Conservation (phyloP, 2,113 vertebrate genomes). For the Numenius arquata region DNA sequence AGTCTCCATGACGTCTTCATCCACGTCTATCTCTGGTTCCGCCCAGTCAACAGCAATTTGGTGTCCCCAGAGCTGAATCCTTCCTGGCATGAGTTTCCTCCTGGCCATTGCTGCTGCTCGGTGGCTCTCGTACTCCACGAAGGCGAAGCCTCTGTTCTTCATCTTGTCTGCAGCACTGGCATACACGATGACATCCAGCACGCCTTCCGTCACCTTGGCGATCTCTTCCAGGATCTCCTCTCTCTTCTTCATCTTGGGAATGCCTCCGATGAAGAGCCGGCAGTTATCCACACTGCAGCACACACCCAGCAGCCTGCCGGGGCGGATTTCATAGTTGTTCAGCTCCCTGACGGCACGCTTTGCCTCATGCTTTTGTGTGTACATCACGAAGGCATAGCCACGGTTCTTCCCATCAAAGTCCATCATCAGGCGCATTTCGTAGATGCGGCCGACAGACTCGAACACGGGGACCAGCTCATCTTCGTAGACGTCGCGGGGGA, state of each 20-base stretch:
- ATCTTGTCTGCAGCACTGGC: slow-evolving; percentile 98
- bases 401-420: slow-evolving; percentile 99
- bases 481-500: slow-evolving; percentile 95
- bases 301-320: slow-evolving; percentile 92
- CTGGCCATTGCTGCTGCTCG: slow-evolving; percentile 96
- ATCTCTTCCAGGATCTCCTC: slow-evolving; percentile 99
- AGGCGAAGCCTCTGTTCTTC: slow-evolving; percentile 98
- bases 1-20: slow-evolving; percentile 98
- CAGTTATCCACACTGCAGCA: slow-evolving; percentile 98
- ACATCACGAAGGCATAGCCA: slow-evolving; percentile 96
- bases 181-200: slow-evolving; percentile 96
- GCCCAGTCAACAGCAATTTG: slow-evolving; percentile 99
- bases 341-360: slow-evolving; percentile 95
- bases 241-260: slow-evolving; percentile 99
- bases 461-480: slow-evolving; percentile 97
- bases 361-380: slow-evolving; percentile 92
- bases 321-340: slow-evolving; percentile 96
- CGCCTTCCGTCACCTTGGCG: slow-evolving; percentile 95
- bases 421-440: slow-evolving; percentile 99
- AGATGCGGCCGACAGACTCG: slow-evolving; percentile 91
- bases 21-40: slow-evolving; percentile 96
- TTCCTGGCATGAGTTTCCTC: slow-evolving; percentile 95
- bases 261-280: slow-evolving; percentile 97
- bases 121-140: slow-evolving; percentile 97
- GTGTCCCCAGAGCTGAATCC: slow-evolving; percentile 98